Base-by-base conservation (phyloP, 2,888 invertebrate species). In the Lithophane semibrunnea region DNA sequence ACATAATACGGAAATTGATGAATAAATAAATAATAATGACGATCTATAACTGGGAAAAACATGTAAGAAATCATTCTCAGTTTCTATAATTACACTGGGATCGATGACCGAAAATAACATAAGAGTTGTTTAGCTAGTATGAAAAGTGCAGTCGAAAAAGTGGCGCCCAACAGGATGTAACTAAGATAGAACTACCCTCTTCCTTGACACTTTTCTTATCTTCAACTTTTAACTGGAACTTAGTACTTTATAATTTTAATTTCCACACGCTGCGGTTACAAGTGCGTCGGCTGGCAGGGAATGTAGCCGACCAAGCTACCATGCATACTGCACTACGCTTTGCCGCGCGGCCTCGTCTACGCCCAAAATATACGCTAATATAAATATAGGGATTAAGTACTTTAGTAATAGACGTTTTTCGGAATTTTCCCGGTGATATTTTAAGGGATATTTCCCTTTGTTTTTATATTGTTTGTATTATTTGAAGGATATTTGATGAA, bases 291-390 rank as follows among this genome's bases (percentile, higher is more conserved):
- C 94, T 89, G 90, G 90, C 92, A 89, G 87, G 93, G 92, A 92
- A 92, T 92, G 90, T 90, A 90, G 93, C 92, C 95, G 94, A 92
- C 93, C 81, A 94, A 95, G 94, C 96, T 94, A 95, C 95, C 94
- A 96, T 96, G 96, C 96, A 96, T 89, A 92, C 92, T 91, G 93
- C 93, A 92, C 94, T 94, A 94, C 93, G 82, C 75, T 86, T 79
- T 85, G 88, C 91, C 93, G 89, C 93, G 90, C 89, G 93, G 82
- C 93, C 93, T 91, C 92, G 93, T 92, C 92, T 91, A 90, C 73
- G 88, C 80, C 73, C 80, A 87, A 86, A 84, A 72, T 82, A 82
- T 86, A 86, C 80, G 70, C 88, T 88, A 88, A 84, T 84, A 86
- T 83, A 85, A 85, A 84, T 83, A 84, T 84, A 83, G 64, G 69